Evolutionary conservation across 2,888 invertebrate genomes (phyloP).

Genomic region (Chromoteleia sp.): DNA sequence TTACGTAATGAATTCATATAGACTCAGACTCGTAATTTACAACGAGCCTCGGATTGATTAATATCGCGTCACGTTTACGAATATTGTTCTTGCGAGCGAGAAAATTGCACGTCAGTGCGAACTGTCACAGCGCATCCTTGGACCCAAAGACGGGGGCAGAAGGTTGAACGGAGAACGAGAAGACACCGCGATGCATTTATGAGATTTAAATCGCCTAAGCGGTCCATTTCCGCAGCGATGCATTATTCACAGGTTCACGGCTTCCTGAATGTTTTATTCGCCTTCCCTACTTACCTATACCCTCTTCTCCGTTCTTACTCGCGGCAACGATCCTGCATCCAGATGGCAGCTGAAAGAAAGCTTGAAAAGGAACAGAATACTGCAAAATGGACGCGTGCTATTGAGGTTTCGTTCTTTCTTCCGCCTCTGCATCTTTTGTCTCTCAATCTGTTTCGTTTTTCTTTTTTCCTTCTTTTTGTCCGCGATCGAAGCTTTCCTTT

Average conservation of each 20-base stretch:
- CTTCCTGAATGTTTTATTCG: slow-evolving; percentile 80
- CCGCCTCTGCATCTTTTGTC: background rate
- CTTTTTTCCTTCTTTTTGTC: slow-evolving; percentile 20
- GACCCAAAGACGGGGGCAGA: slow-evolving; percentile 2
- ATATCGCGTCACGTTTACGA: slow-evolving; percentile 17
- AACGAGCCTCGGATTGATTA: slow-evolving; percentile 8
- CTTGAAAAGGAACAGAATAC: slow-evolving; percentile 33
- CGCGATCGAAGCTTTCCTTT: slow-evolving; percentile 8
- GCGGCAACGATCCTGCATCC: slow-evolving; percentile 51
- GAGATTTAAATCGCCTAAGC: slow-evolving; percentile 84
- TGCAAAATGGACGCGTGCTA: slow-evolving; percentile 53
- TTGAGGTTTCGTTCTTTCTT: slow-evolving; percentile 35
- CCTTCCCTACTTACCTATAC: slow-evolving; percentile 61
- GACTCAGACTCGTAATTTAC: background rate
- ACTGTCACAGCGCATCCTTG: slow-evolving; percentile 17
- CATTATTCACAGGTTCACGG: slow-evolving; percentile 82
- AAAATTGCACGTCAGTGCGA: slow-evolving; percentile 35
- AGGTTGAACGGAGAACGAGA: slow-evolving; percentile 8
- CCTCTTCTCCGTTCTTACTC: slow-evolving; percentile 59
- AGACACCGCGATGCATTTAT: slow-evolving; percentile 79
- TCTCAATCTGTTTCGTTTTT: slow-evolving; percentile 11
- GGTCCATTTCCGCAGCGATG: slow-evolving; percentile 83
- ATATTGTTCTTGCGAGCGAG: slow-evolving; percentile 42
- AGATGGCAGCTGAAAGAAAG: slow-evolving; percentile 61
- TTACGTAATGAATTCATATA: slow-evolving; percentile 2